Conservation (phyloP, 64 coral and sea anemone species). For the Trachythela sp. region DNA sequence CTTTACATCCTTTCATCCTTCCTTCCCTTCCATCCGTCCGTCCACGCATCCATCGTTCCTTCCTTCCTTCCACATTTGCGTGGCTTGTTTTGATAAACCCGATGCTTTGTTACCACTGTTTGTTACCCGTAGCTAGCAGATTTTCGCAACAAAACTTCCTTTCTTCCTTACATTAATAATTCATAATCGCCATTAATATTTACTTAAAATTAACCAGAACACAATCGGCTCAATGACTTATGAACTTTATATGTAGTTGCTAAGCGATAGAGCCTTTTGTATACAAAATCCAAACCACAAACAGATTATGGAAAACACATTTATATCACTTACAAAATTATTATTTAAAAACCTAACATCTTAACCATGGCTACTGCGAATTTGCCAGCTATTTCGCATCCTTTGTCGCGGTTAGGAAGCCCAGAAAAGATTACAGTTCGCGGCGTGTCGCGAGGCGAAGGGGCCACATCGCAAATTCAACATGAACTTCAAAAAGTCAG, state of each 20-base stretch:
- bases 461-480: neutral
- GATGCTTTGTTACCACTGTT: too few species aligned
- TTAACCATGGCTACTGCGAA: neutral
- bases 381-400: neutral
- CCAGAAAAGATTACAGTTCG: neutral
- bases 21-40: too few species aligned
- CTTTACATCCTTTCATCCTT: too few species aligned
- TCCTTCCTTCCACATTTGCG: too few species aligned
- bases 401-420: neutral
- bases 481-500: conserved; percentile 42
- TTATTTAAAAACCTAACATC: neutral
- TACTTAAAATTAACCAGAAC: neutral
- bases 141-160: too few species aligned
- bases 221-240: neutral
- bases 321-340: neutral
- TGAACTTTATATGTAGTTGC: neutral
- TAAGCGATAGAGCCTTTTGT: neutral
- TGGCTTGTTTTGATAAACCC: too few species aligned
- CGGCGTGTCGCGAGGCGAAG: neutral
- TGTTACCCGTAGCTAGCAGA: too few species aligned
- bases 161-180: too few species aligned
- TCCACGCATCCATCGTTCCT: too few species aligned
- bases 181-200: too few species aligned
- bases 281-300: neutral
- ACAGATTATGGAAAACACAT: neutral